Evolutionary conservation across 2,797 vertebrate species (phyloP), one percentile per base, ranked within the genome.

Genomic region (Cyprinodon diabolis): DNA sequence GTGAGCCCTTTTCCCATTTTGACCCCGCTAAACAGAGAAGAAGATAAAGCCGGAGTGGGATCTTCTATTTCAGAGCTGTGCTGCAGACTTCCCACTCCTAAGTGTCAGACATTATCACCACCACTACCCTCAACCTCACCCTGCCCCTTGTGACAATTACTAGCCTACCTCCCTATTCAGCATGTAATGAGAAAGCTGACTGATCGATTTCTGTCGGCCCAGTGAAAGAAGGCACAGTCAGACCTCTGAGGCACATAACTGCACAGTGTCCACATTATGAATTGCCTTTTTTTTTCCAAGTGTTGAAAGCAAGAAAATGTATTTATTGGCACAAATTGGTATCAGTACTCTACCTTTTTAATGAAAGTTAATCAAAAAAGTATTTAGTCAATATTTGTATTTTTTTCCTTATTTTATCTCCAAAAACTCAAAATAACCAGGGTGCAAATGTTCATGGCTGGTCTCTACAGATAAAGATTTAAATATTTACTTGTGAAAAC

Each of bases 111-210:
- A 90, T 92, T 92, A 91, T 92, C 90, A 86, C 90, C 86, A 77
- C 85, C 87, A 83, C 89, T 90, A 91, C 90, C 92, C 92, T 90
- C 93, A 90, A 89, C 89, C 91, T 93, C 91, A 91, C 90, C 90
- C 93, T 90, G 91, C 92, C 92, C 92, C 88, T 87, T 81, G 90
- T 91, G 92, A 94, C 94, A 93, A 93, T 94, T 93, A 94, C 92
- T 91, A 90, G 86, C 91, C 93, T 92, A 87, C 90, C 91, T 90
- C 91, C 90, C 92, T 93, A 93, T 93, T 93, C 92, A 92, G 90
- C 90, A 88, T 77, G 80, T 94, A 94, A 95, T 94, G 93, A 95
- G 91, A 95, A 94, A 93, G 92, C 93, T 90, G 92, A 93, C 91
- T 92, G 92, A 95, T 95, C 92, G 92, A 95, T 94, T 93, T 92